phyloP scores from a whole-genome alignment of 2,797 vertebrate species.

The Alfaro cultratus region DNA sequence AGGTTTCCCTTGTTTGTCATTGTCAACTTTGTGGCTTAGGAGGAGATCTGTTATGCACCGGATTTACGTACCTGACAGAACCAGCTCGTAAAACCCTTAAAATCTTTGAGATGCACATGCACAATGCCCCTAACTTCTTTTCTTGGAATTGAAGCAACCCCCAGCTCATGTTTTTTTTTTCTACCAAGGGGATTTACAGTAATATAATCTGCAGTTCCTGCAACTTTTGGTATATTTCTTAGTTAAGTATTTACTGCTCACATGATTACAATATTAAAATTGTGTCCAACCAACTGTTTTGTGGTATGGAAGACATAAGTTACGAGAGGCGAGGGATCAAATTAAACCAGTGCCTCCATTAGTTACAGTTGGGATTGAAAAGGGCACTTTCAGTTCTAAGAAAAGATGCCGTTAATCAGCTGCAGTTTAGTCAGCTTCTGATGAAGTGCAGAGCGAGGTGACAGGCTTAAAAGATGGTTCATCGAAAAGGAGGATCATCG shows the following conservation, averaged over 20 bases:
- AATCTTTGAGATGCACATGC: conserved; percentile 2
- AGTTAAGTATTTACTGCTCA: conserved; percentile 44
- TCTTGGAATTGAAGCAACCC: background rate
- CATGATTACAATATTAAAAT: conserved; percentile 35
- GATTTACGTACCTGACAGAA: conserved; percentile 17
- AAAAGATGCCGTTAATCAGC: conserved; percentile 58
- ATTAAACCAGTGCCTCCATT: conserved; percentile 57
- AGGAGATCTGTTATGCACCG: conserved; percentile 13
- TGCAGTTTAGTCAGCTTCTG: conserved; percentile 44
- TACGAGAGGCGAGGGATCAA: conserved; percentile 54
- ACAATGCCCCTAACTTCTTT: background rate
- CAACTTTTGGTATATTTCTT: conserved; percentile 24
- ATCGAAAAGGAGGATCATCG: conserved; percentile 8
- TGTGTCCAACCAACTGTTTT: conserved; percentile 32
- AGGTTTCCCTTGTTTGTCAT: conserved; percentile 49
- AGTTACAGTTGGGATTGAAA: conserved; percentile 54
- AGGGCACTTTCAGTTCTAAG: conserved; percentile 30
- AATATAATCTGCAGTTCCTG: background rate
- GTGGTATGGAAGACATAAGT: conserved; percentile 49
- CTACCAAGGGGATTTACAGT: background rate
- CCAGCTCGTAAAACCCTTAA: background rate
- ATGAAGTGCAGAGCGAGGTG: conserved; percentile 49
- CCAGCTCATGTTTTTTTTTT: background rate
- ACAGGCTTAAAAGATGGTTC: conserved; percentile 45
- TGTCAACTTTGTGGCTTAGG: conserved; percentile 18